Conservation (phyloP, 2,888 invertebrate species). For the Neoitamus cyanurus region DNA sequence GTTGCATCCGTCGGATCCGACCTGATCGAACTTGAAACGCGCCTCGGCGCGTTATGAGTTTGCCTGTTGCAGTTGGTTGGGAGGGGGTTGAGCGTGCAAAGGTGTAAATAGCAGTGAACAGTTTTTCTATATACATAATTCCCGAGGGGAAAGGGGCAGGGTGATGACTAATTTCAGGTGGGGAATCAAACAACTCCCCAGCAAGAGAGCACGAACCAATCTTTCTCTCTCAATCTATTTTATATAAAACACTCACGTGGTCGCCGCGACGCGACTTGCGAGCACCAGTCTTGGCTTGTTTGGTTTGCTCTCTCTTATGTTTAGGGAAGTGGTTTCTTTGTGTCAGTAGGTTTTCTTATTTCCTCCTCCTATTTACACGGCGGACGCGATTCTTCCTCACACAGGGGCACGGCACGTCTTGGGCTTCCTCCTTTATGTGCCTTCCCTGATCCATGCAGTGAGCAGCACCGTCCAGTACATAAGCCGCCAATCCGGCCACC, state of each 20-base stretch:
- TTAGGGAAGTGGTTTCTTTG: conserved; percentile 42
- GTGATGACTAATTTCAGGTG: neutral
- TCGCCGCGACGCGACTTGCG: too few species aligned
- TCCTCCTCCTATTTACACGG: neutral
- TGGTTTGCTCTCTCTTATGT: neutral
- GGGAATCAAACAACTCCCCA: neutral
- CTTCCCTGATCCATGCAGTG: too few species aligned
- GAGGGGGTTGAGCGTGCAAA: neutral
- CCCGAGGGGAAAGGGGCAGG: neutral
- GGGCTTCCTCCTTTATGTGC: neutral
- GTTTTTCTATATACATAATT: neutral
- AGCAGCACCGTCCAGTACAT: too few species aligned
- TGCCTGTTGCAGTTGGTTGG: neutral
- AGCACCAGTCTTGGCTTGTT: too few species aligned
- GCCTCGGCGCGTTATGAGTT: neutral
- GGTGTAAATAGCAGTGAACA: neutral
- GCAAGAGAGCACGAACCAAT: neutral
- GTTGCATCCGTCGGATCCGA: neutral
- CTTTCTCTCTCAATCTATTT: neutral
- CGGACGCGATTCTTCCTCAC: neutral
- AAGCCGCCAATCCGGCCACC: neutral
- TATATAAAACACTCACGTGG: conserved; percentile 33
- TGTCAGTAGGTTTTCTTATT: conserved; percentile 41
- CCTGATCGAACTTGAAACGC: conserved; percentile 9
- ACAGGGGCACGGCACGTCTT: neutral